Conservation (phyloP, 2,888 invertebrate species). For the Panopea generosa region DNA sequence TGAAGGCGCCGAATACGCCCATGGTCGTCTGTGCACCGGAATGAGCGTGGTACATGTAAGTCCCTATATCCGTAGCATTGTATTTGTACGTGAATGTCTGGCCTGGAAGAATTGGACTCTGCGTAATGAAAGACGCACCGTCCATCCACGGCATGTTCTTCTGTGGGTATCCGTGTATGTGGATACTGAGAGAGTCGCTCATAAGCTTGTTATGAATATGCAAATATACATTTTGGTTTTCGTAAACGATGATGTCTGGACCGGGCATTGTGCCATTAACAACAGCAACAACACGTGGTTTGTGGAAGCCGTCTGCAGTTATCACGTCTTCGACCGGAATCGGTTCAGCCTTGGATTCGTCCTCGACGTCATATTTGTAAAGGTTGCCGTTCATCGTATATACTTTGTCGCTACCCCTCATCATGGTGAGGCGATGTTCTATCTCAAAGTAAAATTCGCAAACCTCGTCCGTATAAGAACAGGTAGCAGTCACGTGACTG, state of each 20-base stretch:
- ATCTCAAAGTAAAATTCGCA: conserved; percentile 65
- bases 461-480: conserved; percentile 41
- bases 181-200: conserved; percentile 71
- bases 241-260: conserved; percentile 76
- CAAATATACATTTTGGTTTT: conserved; percentile 73
- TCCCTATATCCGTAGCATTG: conserved; percentile 67
- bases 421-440: conserved; percentile 68
- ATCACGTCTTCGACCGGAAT: conserved; percentile 70
- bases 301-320: conserved; percentile 73
- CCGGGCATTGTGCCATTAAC: conserved; percentile 78
- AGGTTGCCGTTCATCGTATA: conserved; percentile 63
- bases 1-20: conserved; percentile 78
- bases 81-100: conserved; percentile 79
- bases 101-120: conserved; percentile 79
- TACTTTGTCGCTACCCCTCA: conserved; percentile 57
- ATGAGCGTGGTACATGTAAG: conserved; percentile 76
- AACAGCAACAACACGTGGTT: conserved; percentile 65
- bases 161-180: conserved; percentile 82
- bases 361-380: conserved; percentile 68
- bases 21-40: conserved; percentile 74
- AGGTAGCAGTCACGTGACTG: conserved; percentile 20
- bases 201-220: conserved; percentile 75
- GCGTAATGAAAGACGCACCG: conserved; percentile 75
- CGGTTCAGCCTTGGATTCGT: conserved; percentile 50
- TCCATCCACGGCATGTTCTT: conserved; percentile 76